Base-by-base conservation (phyloP, 2,797 vertebrate genomes). In the Lacerta bilineata region DNA sequence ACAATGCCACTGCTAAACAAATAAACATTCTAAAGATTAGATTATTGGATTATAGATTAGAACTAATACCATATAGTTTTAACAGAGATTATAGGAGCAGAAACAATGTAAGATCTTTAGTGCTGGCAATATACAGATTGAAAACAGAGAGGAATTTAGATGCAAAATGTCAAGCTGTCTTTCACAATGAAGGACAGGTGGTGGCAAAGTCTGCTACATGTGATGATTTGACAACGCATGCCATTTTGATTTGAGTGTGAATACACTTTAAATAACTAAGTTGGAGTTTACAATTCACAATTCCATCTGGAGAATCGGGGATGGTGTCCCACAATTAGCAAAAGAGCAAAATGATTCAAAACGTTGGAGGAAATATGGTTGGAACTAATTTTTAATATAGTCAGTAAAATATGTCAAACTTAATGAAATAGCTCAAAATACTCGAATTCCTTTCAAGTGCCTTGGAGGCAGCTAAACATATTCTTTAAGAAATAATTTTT, bases 221-320 rank as follows among this genome's bases (percentile, higher is more conserved):
- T 61, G 74, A 87, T 5, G 66, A 84, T 83, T 0, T 1, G 86
- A 88, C 68, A 78, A 11, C 0, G 1, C 78, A 36, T 86, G 88
- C 61, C 71, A 92, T 46, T 90, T 20, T 5, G 27, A 89, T 92
- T 76, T 82, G 82, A 92, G 25, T 86, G 61, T 13, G 5, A 20
- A 87, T 83, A 64, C 50, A 43, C 9, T 88, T 8, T n/a, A 69
- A 91, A 80, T 84, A 13, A 80, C 46, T 78, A 59, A 69, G 3
- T 76, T 72, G 27, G 0, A 69, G 69, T 66, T n/a, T 93, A 2
- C 75, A 84, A 33, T 93, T 80, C 89, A 87, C 83, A 7, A 78
- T 2, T 46, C 46, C 0, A 0, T 25, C 8, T 81, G 46, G 36
- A 46, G 15, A 27, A 1, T 41, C 8, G n/a, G 8, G 33, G 69